Conservation (phyloP, 2,888 invertebrate species). For the Hypolimnas misippus region DNA sequence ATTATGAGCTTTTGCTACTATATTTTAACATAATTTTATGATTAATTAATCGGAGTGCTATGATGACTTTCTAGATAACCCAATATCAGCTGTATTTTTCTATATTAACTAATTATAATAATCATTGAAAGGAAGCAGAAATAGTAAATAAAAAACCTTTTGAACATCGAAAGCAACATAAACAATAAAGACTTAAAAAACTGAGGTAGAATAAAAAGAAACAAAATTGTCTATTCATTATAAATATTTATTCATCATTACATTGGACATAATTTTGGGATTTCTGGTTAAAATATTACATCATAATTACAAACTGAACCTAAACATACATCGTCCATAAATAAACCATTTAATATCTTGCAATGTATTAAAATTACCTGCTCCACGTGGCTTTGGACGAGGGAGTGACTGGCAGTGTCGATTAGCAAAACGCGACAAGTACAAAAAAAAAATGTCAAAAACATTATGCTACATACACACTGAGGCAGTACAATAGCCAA, state of each 20-base stretch:
- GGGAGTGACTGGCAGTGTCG: conserved; percentile 33
- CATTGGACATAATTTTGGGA: conserved; percentile 78
- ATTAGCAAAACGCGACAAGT: conserved; percentile 3
- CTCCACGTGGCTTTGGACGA: conserved; percentile 32
- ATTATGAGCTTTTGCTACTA: too few relatives aligned
- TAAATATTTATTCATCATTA: conserved; percentile 82
- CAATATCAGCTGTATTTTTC: too few relatives aligned
- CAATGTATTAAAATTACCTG: conserved; percentile 28
- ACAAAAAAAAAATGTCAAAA: conserved; percentile 16
- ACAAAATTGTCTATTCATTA: conserved; percentile 60
- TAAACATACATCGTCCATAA: conserved; percentile 17
- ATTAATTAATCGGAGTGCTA: too few relatives aligned
- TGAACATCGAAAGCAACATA: too few relatives aligned
- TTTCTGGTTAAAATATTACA: conserved; percentile 54
- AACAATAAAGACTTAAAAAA: too few relatives aligned
- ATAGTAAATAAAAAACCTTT: too few relatives aligned
- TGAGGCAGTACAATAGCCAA: neutral
- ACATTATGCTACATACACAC: conserved; percentile 8
- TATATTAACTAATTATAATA: too few relatives aligned
- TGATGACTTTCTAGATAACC: too few relatives aligned
- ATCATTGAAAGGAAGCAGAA: too few relatives aligned
- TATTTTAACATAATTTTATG: too few relatives aligned
- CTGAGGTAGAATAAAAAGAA: too few relatives aligned
- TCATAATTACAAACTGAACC: conserved; percentile 43
- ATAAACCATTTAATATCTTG: conserved; percentile 17